These are phyloP conservation scores for Bostrychus sinensis DNA, from an alignment of 2,113 vertebrate genomes.

Conservation along the genomic window DNA sequence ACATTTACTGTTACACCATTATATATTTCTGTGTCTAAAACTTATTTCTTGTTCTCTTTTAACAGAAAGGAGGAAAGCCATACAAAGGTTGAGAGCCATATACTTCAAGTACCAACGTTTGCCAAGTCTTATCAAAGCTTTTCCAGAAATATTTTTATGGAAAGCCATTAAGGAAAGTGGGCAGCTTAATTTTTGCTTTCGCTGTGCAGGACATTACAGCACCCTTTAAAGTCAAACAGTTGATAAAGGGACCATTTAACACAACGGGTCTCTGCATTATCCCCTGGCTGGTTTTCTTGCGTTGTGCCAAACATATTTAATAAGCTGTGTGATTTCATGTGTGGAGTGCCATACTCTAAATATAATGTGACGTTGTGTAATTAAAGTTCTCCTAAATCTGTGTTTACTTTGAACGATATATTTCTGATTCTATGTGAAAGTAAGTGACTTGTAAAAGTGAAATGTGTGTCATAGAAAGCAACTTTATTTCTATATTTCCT, in stretches of 20 bases:
- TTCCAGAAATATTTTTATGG: constrained; percentile 27
- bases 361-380: neutral
- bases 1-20: neutral
- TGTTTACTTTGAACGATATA: neutral
- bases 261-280: constrained; percentile 17
- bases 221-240: constrained; percentile 3
- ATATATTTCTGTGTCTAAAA: neutral
- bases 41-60: neutral
- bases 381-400: neutral
- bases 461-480: neutral
- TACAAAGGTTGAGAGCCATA: constrained; percentile 27
- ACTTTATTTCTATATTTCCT: neutral
- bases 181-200: constrained; percentile 59
- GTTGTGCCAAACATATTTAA: constrained; percentile 6
- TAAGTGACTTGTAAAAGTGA: neutral
- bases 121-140: constrained; percentile 18
- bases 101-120: neutral
- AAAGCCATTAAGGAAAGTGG: constrained; percentile 11
- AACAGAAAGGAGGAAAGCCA: neutral
- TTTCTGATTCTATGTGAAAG: no score
- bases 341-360: constrained; percentile 6
- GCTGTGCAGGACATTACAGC: constrained; percentile 22
- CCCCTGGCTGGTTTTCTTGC: constrained; percentile 2
- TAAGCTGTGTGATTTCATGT: constrained; percentile 31
- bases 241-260: constrained; percentile 6